These are phyloP conservation scores for Perdita meconis DNA, from an alignment of 2,888 invertebrate genomes.

Conservation along the genomic window DNA sequence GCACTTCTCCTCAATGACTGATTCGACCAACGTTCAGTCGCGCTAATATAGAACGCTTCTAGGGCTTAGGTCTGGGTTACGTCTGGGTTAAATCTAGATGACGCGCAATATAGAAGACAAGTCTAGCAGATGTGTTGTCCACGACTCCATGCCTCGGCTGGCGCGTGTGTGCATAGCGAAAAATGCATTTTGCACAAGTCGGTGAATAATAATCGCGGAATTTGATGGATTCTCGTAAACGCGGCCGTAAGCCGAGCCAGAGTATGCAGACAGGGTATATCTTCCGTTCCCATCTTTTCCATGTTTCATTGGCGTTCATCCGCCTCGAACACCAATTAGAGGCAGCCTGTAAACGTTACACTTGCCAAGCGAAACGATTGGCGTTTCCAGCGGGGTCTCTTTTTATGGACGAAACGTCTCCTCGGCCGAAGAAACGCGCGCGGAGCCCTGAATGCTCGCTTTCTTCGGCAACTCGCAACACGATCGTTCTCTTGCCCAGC, in stretches of 20 bases:
- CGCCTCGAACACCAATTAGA: constrained; percentile 77
- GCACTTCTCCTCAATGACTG: too few species aligned
- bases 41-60: background rate
- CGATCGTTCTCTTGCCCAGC: constrained; percentile 66
- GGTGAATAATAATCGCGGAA: background rate
- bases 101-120: too few species aligned
- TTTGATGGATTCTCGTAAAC: constrained; percentile 13
- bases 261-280: constrained; percentile 27
- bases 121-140: too few species aligned
- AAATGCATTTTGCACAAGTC: background rate
- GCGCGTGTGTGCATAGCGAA: background rate
- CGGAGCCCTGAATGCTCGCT: constrained; percentile 70
- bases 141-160: background rate
- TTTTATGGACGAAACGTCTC: constrained; percentile 70
- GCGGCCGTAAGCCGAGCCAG: background rate
- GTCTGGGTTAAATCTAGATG: too few species aligned
- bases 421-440: constrained; percentile 65
- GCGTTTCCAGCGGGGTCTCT: constrained; percentile 70
- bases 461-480: constrained; percentile 71
- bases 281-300: constrained; percentile 60
- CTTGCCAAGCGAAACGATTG: constrained; percentile 73
- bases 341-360: constrained; percentile 74
- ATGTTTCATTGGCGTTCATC: constrained; percentile 70
- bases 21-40: too few species aligned
- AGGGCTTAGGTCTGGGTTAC: too few species aligned